Evolutionary conservation across 2,113 vertebrate genomes (phyloP), one percentile per base, ranked within the genome.

Genomic region (Myiozetetes cayanensis): DNA sequence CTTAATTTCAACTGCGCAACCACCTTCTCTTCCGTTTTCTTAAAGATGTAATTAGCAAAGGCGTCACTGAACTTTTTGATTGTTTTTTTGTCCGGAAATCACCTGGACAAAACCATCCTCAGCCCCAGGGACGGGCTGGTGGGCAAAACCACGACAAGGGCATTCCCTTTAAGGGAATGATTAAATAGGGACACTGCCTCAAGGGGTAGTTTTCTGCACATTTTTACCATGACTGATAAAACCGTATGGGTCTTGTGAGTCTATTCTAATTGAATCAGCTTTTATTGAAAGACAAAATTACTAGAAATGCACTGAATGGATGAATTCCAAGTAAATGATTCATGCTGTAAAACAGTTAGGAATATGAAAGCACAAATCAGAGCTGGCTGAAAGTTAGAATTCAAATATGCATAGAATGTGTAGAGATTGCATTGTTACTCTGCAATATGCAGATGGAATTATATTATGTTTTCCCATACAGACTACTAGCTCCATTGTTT

Each of bases 171-270:
- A 91, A 95, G 84, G 74, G 89, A 94, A 81, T 95, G 96, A 95
- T 97, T 94, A 94, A 96, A 94, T 67, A 96, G 93, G 87, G 82
- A 91, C 71, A 74, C 59, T 91, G 84, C 95, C 94, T 94, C 88
- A 78, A 95, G 95, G 91, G 82, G 92, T 95, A 63, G 79, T 95
- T 96, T 92, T 94, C 87, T 89, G 68, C 81, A 92, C 90, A 73
- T 92, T 97, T 89, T 90, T 95, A 87, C 85, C 73, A 46, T 89
- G 91, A 87, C 95, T 96, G 95, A 95, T 97, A 95, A 97, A 96
- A 96, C 94, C 95, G 95, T 96, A 93, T 96, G 94, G 92, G 92
- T 90, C 93, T 89, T 95, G 86, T 93, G 94, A 96, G 93, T 92
- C 62, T 94, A 20, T 88, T 95, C 66, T 96, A 94, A 94, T 95